Conservation (phyloP, 2,888 invertebrate species). For the Tyria jacobaeae region DNA sequence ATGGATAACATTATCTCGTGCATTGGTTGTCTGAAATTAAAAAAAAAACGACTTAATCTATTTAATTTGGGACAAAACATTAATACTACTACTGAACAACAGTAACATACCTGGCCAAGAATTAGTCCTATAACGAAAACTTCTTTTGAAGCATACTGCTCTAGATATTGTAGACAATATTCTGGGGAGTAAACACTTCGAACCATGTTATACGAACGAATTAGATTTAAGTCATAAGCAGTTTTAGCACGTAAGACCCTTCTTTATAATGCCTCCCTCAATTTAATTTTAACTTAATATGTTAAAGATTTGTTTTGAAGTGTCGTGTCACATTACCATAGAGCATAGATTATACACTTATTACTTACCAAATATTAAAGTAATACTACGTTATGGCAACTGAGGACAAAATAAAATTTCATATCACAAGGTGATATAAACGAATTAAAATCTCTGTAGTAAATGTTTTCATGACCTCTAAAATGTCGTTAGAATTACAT, state of each 20-base stretch:
- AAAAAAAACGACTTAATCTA: neutral
- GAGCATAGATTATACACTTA: too few species aligned
- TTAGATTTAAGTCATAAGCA: conserved; percentile 19
- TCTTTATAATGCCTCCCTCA: conserved; percentile 14
- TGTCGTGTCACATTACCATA: conserved; percentile 27
- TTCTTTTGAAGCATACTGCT: conserved; percentile 88
- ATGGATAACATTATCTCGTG: conserved; percentile 92
- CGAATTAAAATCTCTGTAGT: too few species aligned
- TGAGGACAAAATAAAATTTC: too few species aligned
- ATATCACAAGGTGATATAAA: too few species aligned
- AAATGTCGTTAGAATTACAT: too few species aligned
- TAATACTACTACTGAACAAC: neutral
- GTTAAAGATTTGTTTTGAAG: conserved; percentile 40
- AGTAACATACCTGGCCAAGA: conserved; percentile 90
- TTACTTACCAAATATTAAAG: too few species aligned
- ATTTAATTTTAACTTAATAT: conserved; percentile 16
- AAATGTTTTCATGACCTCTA: too few species aligned
- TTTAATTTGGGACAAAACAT: neutral
- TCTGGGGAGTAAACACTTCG: conserved; percentile 90
- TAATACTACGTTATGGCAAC: too few species aligned
- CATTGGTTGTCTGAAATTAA: conserved; percentile 84
- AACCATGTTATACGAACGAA: conserved; percentile 83
- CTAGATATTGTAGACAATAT: conserved; percentile 89
- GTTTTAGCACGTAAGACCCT: neutral
- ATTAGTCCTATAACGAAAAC: conserved; percentile 91